phyloP scores from a whole-genome alignment of 2,888 invertebrate genomes.

The Drosophila buzzatii region DNA sequence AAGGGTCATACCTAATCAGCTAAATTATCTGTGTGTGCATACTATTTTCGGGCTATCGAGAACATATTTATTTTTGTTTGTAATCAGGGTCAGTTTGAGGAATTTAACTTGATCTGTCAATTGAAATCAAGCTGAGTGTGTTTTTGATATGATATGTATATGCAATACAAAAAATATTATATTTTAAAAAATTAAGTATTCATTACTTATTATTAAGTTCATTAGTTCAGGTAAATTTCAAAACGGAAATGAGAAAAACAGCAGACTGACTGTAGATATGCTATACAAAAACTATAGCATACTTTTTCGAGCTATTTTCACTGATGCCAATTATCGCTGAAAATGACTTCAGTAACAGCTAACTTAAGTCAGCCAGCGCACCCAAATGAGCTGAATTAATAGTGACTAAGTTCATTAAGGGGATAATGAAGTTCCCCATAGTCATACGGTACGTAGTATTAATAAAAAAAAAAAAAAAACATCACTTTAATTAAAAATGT shows the following conservation, averaged over 20 bases:
- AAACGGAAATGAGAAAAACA: no score
- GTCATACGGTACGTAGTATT: no score
- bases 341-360: neutral
- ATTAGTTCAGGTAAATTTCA: no score
- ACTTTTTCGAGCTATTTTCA: neutral
- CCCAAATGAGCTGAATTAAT: no score
- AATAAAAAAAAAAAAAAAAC: no score
- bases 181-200: no score
- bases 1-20: neutral
- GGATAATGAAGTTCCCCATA: no score
- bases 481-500: no score
- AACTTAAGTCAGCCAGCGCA: no score
- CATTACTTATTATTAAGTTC: no score
- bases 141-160: neutral
- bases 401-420: no score
- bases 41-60: neutral
- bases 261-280: neutral
- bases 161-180: neutral
- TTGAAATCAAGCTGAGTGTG: neutral
- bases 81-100: neutral
- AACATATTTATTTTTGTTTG: neutral
- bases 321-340: neutral
- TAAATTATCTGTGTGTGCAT: conserved; percentile 9
- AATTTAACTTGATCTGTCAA: neutral
- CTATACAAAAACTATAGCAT: neutral